Conservation (phyloP, 1,140 invertebrate species). For the Phenacoccus solenopsis region DNA sequence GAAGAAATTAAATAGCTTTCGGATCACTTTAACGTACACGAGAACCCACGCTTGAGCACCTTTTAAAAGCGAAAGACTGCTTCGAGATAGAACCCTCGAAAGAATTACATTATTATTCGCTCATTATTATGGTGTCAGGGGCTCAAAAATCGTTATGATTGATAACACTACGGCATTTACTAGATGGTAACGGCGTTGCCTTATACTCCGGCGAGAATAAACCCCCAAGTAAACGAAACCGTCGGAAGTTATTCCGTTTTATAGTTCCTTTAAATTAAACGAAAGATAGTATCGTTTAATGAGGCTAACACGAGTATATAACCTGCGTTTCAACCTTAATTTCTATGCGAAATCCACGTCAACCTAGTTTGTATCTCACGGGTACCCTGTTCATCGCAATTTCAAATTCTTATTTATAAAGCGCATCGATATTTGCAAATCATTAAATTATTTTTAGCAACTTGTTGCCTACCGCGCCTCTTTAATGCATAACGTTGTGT, state of each 20-base stretch:
- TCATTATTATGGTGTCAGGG: not conserved
- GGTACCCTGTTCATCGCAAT: too few relatives aligned
- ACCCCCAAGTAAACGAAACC: not conserved
- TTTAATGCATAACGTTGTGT: too few relatives aligned
- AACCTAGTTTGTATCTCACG: too few relatives aligned
- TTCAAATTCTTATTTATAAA: too few relatives aligned
- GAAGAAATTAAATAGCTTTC: too few relatives aligned
- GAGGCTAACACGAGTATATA: not conserved
- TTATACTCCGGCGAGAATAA: not conserved
- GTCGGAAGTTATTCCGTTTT: not conserved
- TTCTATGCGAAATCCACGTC: too few relatives aligned
- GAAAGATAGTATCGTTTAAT: constrained; percentile 3
- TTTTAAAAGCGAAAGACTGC: too few relatives aligned
- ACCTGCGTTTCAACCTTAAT: not conserved
- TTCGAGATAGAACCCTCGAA: not conserved
- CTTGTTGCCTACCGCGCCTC: not conserved
- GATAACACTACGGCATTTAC: not conserved
- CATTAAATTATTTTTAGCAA: not conserved
- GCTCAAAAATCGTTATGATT: not conserved
- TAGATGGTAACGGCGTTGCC: too few relatives aligned
- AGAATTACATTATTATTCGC: not conserved
- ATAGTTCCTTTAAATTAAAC: not conserved
- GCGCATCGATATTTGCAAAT: not conserved
- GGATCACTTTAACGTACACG: too few relatives aligned
- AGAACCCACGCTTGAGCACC: too few relatives aligned